Base-by-base conservation (phyloP, 2,888 invertebrate species). In the Andrena bicolor region DNA sequence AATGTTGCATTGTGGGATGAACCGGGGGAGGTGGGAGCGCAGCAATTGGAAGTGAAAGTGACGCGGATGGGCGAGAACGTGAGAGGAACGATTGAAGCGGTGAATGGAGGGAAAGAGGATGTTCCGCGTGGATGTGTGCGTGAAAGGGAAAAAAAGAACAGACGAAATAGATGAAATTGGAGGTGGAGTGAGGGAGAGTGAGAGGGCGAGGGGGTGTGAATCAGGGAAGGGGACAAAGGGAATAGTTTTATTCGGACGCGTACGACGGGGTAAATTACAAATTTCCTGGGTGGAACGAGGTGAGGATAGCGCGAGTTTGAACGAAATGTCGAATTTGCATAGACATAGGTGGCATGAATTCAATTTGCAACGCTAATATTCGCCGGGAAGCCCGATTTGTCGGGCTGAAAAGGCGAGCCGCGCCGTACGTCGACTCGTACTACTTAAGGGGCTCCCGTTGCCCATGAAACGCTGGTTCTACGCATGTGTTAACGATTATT, bases 41-140 rank as follows among this genome's bases (percentile, higher is more conserved):
- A 28, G 65, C n/a, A 61, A 70, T 41, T 69, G 56, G 35, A 61
- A 58, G 69, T 73, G 76, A 83, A 65, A 80, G 66, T 48, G 73
- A 76, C 48, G 76, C 32, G 76, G 75, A 20, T 58, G 76, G 70
- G 64, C 61, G 68, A 61, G 71, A 66, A 64, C 75, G 84, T 58
- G 63, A 73, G 65, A 20, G 49, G 84, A 68, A 70, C 66, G 51
- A 75, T 53, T 76, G 70, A 76, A 56, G 2, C 30, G 23, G 26
- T 20, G 28, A 51, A 51, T 6, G 23, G 51, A 16, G 65, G 35
- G 48, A 32, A 5, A n/a, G 65, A 63, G 20, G 30, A 60, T n/a
- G 26, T 20, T 26, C 13, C 20, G 60, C 16, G 32, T 8, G 53
- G 10, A 26, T 20, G 51, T 13, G 49, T 23, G 30, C 20, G 26